Base-by-base conservation (phyloP, 2,113 vertebrate genomes). In the Entosphenus tridentatus region DNA sequence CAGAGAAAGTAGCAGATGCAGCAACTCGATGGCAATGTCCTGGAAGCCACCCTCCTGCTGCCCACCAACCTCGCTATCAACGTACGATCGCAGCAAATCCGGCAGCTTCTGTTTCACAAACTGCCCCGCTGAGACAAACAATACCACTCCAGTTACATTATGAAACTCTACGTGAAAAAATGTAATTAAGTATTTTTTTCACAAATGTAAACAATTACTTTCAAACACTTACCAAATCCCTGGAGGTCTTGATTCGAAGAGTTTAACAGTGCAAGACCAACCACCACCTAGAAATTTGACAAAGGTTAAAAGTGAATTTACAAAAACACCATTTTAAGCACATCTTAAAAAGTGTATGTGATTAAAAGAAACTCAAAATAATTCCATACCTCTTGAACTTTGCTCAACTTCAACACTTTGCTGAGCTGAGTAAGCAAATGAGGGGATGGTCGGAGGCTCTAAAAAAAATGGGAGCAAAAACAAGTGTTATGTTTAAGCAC, bases 41-140 rank as follows among this genome's bases (percentile, higher is more conserved):
- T 97, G 93, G 83, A 98, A 98, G 87, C 93, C 93, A 95, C 93
- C 93, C 92, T 97, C 92, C 83, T 96, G 92, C 81, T 85, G 96
- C 78, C 87, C 89, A 74, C 90, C 85, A 68, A 98, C 92, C 83
- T 96, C 92, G 8, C 88, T 86, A 88, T 98, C 92, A 78, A 98
- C 88, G 80, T 97, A 98, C 68, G 93, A 98, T 70, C 93, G 88
- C 75, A 98, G 79, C 74, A 98, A 89, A 79, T 98, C 93, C 1
- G 93, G 92, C 72, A 98, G 90, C 78, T 97, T 97, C 82, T 95
- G 93, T 82, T 96, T 98, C 78, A 98, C 86, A 78, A 97, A 98
- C 79, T 95, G 92, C 57, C 85, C 86, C 78, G 92, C 83, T 85
- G 73, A 67, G 12, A 67, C 39, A 65, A 65, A 70, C 56, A 55